These are phyloP conservation scores for Oceanites oceanicus DNA, from an alignment of 2,113 vertebrate genomes.

Conservation along the genomic window DNA sequence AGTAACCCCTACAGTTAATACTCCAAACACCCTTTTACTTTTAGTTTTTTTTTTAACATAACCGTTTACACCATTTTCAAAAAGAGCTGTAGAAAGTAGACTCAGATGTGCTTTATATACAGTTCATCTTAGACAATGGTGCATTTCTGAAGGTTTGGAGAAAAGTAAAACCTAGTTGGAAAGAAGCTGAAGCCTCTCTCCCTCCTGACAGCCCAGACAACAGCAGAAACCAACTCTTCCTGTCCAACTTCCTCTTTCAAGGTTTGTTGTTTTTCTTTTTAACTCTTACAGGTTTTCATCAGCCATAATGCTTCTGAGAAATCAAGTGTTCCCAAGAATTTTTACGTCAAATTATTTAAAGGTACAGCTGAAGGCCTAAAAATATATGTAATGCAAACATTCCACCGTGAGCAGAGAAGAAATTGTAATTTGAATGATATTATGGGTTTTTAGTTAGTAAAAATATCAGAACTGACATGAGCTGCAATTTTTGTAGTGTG, in stretches of 20 bases:
- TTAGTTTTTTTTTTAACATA: background rate
- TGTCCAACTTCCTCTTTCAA: constrained; percentile 66
- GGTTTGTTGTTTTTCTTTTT: background rate
- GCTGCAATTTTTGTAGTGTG: background rate
- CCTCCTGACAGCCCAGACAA: background rate
- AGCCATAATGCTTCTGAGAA: background rate
- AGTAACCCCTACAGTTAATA: background rate
- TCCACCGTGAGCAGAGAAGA: accelerated
- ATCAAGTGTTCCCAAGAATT: background rate
- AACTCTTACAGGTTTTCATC: background rate
- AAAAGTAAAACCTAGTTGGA: background rate
- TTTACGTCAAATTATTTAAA: background rate
- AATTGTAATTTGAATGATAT: background rate
- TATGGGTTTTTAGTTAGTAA: background rate
- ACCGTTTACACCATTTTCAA: background rate
- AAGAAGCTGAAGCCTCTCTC: background rate
- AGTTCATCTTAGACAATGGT: background rate
- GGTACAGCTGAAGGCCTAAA: background rate
- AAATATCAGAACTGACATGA: background rate
- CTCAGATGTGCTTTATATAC: background rate
- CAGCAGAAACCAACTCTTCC: constrained; percentile 62
- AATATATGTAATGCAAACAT: background rate
- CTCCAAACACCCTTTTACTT: background rate
- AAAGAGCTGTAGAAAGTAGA: background rate
- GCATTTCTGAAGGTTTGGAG: background rate